Base-by-base conservation (phyloP, 2,888 invertebrate genomes). In the Eubasilissa splendida region DNA sequence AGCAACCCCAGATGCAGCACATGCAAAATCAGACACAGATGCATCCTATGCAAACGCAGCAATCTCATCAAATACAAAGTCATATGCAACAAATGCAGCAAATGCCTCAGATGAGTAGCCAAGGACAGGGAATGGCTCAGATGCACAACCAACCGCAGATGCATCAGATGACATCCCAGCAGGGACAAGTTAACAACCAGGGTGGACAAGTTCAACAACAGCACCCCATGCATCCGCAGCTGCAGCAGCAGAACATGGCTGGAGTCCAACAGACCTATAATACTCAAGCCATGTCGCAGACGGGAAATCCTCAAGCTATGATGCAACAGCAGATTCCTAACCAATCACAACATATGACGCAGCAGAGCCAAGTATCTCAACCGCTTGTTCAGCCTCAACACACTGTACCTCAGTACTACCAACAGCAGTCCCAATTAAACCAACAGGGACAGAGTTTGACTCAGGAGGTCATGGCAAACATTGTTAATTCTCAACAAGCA, bases 41-140 rank as follows among this genome's bases (percentile, higher is more conserved):
- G 77, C 91, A 90, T 85, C 90, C 90, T 53, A 85, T 91, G 83
- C 91, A 91, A 84, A 90, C 88, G 82, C 92, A 92, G 85, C 87
- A 86, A 14, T 86, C 86, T 76, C 87, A 87, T 79, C 92, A 91
- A 85, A 89, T 92, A 83, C 90, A 89, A 85, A 90, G 91, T 85
- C 91, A 91, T 84, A 91, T 91, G 86, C 91, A 90, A 84, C 90
- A 90, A 84, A 90, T 91, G 88, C 90, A 91, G 85, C 89, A 91
- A 87, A 88, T 90, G 74, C 85, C 88, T 59, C 90, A 90, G 84
- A 84, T 91, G 75, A 77, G 70, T 68, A 80, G 54, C 52, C 83
- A 83, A 65, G 80, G 79, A 52, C 81, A 80, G 60, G 80, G 71
- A 3, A 82, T 83, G 81, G 75, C 83, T 52, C 83, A 85, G 81